Evolutionary conservation across 2,888 invertebrate species (phyloP).

Genomic region (Microchrysa polita): DNA sequence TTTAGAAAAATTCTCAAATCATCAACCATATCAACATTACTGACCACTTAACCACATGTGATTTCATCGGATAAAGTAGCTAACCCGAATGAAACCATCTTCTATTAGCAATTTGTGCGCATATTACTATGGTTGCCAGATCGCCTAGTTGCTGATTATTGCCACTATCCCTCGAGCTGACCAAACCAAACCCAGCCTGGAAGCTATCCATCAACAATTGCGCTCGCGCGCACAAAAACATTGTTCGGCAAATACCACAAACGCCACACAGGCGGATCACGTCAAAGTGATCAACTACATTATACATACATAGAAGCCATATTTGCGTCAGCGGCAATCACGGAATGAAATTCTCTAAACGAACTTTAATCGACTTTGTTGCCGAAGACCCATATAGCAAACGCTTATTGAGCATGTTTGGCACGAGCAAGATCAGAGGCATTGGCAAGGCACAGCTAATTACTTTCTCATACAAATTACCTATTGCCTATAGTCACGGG

Average conservation of each 20-base stretch:
- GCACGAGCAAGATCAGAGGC: slow-evolving; percentile 35
- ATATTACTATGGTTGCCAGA: too few relatives aligned
- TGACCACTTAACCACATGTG: slow-evolving; percentile 21
- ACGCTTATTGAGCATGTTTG: neutral
- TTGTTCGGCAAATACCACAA: slow-evolving; percentile 17
- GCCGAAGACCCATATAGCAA: slow-evolving; percentile 19
- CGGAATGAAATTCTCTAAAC: slow-evolving; percentile 35
- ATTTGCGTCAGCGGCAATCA: slow-evolving; percentile 22
- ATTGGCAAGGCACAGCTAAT: too few relatives aligned
- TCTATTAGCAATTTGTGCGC: neutral
- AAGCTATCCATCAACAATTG: slow-evolving; percentile 34
- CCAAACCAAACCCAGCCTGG: slow-evolving; percentile 6
- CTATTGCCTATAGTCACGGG: slow-evolving; percentile 22
- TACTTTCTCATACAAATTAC: slow-evolving; percentile 38
- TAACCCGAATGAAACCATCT: neutral
- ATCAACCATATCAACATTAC: neutral
- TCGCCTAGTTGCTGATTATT: neutral
- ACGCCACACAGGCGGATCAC: slow-evolving; percentile 13
- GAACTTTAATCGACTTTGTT: slow-evolving; percentile 43
- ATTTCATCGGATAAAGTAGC: neutral
- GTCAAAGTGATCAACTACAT: neutral
- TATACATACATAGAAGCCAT: neutral
- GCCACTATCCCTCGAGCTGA: slow-evolving; percentile 1
- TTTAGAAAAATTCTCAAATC: too few relatives aligned
- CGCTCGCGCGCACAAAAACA: too few relatives aligned